Conservation (phyloP, 1,140 invertebrate species). For the Pemphigus obesinymphae region DNA sequence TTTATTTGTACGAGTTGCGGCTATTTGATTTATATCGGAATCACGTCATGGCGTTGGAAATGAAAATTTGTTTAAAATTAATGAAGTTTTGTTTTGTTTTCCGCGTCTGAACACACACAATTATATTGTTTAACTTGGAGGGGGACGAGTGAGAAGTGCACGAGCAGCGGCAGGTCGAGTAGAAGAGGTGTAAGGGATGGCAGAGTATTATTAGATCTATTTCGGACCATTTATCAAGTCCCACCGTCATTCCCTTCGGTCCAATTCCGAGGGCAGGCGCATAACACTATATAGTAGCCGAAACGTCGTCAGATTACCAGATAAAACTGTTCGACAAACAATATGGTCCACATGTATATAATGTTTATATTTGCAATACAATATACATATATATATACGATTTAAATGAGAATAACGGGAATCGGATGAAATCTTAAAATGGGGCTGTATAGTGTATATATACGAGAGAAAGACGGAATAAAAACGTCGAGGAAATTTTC, state of each 20-base stretch:
- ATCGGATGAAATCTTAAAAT: slow-evolving; percentile 9
- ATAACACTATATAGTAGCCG: background rate
- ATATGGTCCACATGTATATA: slow-evolving; percentile 28
- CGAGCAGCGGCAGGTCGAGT: background rate
- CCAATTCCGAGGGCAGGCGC: background rate
- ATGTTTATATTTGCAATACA: background rate
- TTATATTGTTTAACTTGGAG: background rate
- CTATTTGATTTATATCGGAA: background rate
- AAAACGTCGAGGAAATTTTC: slow-evolving; percentile 9
- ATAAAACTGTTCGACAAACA: slow-evolving; percentile 36
- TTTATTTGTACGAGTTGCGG: background rate
- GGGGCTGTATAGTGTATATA: slow-evolving; percentile 6
- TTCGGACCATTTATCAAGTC: slow-evolving; percentile 39
- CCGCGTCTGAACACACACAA: background rate
- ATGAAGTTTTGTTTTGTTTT: slow-evolving; percentile 32
- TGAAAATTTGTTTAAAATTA: slow-evolving; percentile 32
- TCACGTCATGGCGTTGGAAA: background rate
- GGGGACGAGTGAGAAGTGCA: background rate
- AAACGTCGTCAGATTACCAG: slow-evolving; percentile 23
- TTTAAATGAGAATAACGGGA: background rate
- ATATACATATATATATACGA: background rate
- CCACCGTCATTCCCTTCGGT: background rate
- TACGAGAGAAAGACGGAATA: background rate
- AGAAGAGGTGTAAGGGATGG: background rate
- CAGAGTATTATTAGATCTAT: slow-evolving; percentile 34